Conservation (phyloP, 2,888 invertebrate genomes). For the Choreutis nemorana region DNA sequence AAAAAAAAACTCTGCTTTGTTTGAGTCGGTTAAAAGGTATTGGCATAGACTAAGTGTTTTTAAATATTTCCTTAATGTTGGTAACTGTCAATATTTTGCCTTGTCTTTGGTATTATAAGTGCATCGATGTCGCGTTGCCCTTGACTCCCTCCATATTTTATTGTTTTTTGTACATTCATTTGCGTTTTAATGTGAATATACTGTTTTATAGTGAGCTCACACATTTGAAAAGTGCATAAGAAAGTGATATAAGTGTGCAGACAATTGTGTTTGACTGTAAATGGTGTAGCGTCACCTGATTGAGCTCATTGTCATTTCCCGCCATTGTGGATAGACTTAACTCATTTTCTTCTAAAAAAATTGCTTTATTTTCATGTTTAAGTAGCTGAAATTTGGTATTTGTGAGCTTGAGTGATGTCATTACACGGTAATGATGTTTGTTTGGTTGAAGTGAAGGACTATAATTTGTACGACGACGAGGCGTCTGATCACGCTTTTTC, state of each 20-base stretch:
- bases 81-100: too few species aligned
- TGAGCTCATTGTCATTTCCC: slow-evolving; percentile 66
- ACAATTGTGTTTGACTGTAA: slow-evolving; percentile 24
- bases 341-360: slow-evolving; percentile 40
- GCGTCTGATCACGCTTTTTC: slow-evolving; percentile 62
- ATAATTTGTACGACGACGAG: slow-evolving; percentile 63
- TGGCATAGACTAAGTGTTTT: too few species aligned
- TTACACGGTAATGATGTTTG: slow-evolving; percentile 65
- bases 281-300: slow-evolving; percentile 63
- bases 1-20: too few species aligned
- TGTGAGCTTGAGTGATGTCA: slow-evolving; percentile 52
- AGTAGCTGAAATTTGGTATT: slow-evolving; percentile 33
- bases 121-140: slow-evolving; percentile 54
- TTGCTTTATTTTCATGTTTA: slow-evolving; percentile 19
- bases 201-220: slow-evolving; percentile 15
- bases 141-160: slow-evolving; percentile 49
- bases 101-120: too few species aligned
- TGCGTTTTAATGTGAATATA: slow-evolving; percentile 21
- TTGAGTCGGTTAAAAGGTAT: too few species aligned
- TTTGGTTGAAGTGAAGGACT: slow-evolving; percentile 63
- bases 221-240: slow-evolving; percentile 20
- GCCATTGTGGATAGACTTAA: slow-evolving; percentile 69
- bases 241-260: slow-evolving; percentile 21
- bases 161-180: slow-evolving; percentile 41
- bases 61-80: too few species aligned